Evolutionary conservation across 2,113 vertebrate species (phyloP), one percentile per base, ranked within the genome.

Genomic region (Pelecanus crispus): DNA sequence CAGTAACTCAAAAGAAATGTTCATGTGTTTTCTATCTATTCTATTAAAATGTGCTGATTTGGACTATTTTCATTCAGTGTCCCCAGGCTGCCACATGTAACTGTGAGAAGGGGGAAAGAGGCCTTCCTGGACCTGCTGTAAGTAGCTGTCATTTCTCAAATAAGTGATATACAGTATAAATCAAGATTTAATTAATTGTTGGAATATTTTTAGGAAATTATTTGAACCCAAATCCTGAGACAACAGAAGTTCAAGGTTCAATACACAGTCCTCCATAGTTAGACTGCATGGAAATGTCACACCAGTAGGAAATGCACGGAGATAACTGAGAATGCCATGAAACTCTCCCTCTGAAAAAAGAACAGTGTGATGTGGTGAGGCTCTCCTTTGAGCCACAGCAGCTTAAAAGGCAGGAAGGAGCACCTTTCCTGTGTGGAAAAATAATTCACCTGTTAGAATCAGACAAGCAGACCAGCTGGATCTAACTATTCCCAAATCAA

Each of bases 51-150:
- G n/a, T 63, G 40, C 38, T 97, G 38, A 96, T 95, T 53, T 90
- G 28, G 38, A 78, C 62, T 87, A 9, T 91, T 97, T 91, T 96
- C 63, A 88, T 97, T 96, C 22, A 6, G 99, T 99, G 99, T 96
- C 98, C 98, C 47, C 97, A 98, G 96, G 96, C 96, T 95, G 94
- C 98, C 58, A 97, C 78, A 87, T 99, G 99, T 93, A 94, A 97
- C 55, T 99, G 99, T 97, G 98, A 99, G 92, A 99, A 99, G 95
- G 99, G 99, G 34, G 98, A 99, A 97, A 98, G 97, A 95, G 99
- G 99, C 81, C 93, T 97, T 73, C 97, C 97, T 18, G 99, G 99
- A 65, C 97, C 98, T 90, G 94, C 98, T 86, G 99, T 99, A 97
- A 99, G 99, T 99, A 97, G 49, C 31, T 74, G 61, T 50, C 25